Conservation (phyloP, 1,140 invertebrate species). For the Metaphire vulgaris region DNA sequence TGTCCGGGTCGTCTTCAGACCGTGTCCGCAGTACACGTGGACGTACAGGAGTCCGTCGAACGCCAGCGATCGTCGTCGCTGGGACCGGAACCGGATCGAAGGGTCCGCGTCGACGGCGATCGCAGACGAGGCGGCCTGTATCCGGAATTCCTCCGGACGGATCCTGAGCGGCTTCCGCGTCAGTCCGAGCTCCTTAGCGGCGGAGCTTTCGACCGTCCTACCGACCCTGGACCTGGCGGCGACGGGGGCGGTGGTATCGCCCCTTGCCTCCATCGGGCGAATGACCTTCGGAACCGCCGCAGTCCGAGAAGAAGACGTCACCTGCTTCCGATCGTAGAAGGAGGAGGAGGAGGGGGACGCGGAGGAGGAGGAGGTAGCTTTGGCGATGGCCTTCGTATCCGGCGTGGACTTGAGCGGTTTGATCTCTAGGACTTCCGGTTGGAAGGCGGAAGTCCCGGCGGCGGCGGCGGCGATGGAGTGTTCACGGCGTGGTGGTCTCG, state of each 20-base stretch:
- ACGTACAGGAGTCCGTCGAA: constrained; percentile 84
- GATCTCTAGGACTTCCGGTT: not conserved
- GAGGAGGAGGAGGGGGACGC: not conserved
- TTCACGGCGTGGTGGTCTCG: too few species aligned
- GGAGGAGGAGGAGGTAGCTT: not conserved
- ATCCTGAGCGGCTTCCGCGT: constrained; percentile 47
- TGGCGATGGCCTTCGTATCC: not conserved
- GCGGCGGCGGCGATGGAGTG: not conserved
- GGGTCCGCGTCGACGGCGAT: constrained; percentile 35
- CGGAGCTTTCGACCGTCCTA: not conserved
- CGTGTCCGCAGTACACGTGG: constrained; percentile 79
- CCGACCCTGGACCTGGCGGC: not conserved
- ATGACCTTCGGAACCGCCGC: not conserved
- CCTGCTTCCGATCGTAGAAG: too few species aligned
- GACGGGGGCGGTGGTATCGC: constrained; percentile 61
- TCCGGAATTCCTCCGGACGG: constrained; percentile 46
- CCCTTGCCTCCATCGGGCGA: constrained; percentile 55
- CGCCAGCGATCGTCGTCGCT: constrained; percentile 55
- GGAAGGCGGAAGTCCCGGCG: not conserved
- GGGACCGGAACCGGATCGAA: constrained; percentile 34
- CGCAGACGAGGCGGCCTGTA: constrained; percentile 42
- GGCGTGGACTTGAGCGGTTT: not conserved
- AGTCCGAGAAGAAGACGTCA: not conserved
- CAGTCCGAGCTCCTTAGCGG: constrained; percentile 41
- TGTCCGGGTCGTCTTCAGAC: constrained; percentile 69